phyloP scores from a whole-genome alignment of 37 sponge, comb jelly and placozoan genomes.

The Crambe crambe region DNA sequence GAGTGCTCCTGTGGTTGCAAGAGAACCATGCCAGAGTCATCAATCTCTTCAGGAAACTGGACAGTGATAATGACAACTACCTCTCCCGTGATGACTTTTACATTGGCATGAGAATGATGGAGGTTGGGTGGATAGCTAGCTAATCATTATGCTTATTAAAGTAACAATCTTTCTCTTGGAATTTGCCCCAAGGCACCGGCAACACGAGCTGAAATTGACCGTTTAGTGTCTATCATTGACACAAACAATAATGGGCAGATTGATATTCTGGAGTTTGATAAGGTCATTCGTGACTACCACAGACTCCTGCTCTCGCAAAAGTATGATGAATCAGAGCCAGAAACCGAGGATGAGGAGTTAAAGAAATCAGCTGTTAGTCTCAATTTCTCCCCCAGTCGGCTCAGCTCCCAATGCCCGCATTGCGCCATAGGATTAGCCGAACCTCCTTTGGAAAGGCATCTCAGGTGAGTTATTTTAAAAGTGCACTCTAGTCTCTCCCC shows the following conservation, averaged over 20 bases:
- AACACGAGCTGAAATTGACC: slow-evolving; percentile 19
- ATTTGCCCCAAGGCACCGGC: slow-evolving; percentile 14
- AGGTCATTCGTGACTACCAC: slow-evolving; percentile 19
- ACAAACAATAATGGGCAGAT: slow-evolving; percentile 5
- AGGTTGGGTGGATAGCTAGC: not conserved
- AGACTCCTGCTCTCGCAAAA: not conserved
- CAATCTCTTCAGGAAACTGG: slow-evolving; percentile 30
- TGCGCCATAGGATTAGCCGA: slow-evolving; percentile 37
- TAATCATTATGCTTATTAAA: not conserved
- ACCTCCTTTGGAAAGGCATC: slow-evolving; percentile 25
- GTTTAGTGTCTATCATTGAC: slow-evolving; percentile 24
- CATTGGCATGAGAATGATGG: slow-evolving; percentile 42
- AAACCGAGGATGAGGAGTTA: not conserved
- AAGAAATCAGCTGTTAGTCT: not conserved
- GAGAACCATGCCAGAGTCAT: slow-evolving; percentile 18
- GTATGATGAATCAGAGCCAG: not conserved
- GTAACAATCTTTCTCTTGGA: not conserved
- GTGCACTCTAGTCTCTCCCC: too few relatives aligned
- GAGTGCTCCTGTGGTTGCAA: slow-evolving; percentile 31
- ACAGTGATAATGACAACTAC: slow-evolving; percentile 22
- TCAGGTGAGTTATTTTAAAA: slow-evolving; percentile 15
- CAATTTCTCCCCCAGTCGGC: slow-evolving; percentile 28
- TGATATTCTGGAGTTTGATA: slow-evolving; percentile 36
- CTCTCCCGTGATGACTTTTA: slow-evolving; percentile 30
- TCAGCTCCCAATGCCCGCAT: slow-evolving; percentile 27